Evolutionary conservation across 2,113 vertebrate species (phyloP), one percentile per base, ranked within the genome.

Genomic region (Hypocryptadius cinnamomeus): DNA sequence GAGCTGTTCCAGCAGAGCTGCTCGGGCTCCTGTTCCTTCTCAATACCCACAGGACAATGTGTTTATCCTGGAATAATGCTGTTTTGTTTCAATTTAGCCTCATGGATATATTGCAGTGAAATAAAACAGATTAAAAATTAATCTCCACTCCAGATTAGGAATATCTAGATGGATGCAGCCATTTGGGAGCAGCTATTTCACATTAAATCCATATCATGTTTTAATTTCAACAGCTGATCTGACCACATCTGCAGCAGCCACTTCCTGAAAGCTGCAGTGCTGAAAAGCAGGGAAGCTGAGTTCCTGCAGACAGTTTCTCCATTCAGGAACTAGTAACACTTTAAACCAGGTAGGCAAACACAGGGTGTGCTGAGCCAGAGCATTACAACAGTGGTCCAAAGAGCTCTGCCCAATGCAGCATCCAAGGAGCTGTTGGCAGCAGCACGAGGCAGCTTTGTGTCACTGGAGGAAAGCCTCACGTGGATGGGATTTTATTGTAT

Each of bases 321-420:
- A n/a, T 60, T 83, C 66, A 47, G 85, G 59, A 73, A 24, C 65
- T 94, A 88, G 91, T 93, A 95, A 94, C 76, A 91, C 51, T 93
- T 95, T 93, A 96, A 96, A 94, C 91, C 76, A 0, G 87, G 81
- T 87, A 37, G 64, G 87, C 87, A 96, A 96, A 96, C 85, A 96
- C 1, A 0, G 48, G 28, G 2, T 16, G 14, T 44, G 65, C 17
- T 59, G 82, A 85, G 87, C 5, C 30, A 89, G 47, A 77, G 68
- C 87, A 31, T 95, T 93, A 73, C 96, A 83, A 89, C 93, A 91
- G 63, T 63, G 5, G 85, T 91, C 81, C 94, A 94, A 96, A 96
- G 81, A 89, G 79, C 89, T 91, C 89, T 85, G 90, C 85, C 87
- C 87, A 82, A 0, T 0, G 2, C 80, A 61, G 54, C 86, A 85